Evolutionary conservation across 1,140 invertebrate genomes (phyloP).

Genomic region (Notospermus geniculatus): DNA sequence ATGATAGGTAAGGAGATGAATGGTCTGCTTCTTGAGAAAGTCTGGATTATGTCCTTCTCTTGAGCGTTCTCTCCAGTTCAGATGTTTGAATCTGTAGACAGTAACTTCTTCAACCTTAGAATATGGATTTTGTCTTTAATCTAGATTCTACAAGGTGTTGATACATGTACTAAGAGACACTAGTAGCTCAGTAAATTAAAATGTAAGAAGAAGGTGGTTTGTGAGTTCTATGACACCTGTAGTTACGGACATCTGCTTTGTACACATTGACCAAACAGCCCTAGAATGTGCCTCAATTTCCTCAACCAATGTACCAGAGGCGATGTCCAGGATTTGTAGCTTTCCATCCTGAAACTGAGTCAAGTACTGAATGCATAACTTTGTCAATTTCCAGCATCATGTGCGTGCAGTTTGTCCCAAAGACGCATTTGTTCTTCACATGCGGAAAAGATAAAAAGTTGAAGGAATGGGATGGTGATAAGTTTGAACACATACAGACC

Average conservation of each 20-base stretch:
- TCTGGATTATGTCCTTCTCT: too few relatives aligned
- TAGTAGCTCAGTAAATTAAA: too few relatives aligned
- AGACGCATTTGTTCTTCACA: constrained; percentile 91
- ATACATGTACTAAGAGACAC: too few relatives aligned
- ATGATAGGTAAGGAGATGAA: constrained; percentile 64
- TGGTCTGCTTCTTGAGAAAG: too few relatives aligned
- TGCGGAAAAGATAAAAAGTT: constrained; percentile 88
- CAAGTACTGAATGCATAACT: constrained; percentile 3
- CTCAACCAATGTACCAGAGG: constrained; percentile 68
- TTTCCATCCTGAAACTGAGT: constrained; percentile 65
- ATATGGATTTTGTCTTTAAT: too few relatives aligned
- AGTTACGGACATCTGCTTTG: too few relatives aligned
- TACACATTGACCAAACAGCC: constrained; percentile 73
- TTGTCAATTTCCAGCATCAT: constrained; percentile 69
- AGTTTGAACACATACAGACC: constrained; percentile 85
- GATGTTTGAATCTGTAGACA: too few relatives aligned
- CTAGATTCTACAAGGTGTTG: too few relatives aligned
- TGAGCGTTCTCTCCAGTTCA: too few relatives aligned
- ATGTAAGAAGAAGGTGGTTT: too few relatives aligned
- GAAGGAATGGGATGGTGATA: constrained; percentile 97
- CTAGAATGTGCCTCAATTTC: constrained; percentile 69
- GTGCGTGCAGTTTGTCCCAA: constrained; percentile 80
- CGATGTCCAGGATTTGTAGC: constrained; percentile 84
- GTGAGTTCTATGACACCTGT: too few relatives aligned
- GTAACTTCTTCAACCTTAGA: too few relatives aligned